Evolutionary conservation across 1,140 invertebrate species (phyloP).

Genomic region (Neodiprion virginianus): DNA sequence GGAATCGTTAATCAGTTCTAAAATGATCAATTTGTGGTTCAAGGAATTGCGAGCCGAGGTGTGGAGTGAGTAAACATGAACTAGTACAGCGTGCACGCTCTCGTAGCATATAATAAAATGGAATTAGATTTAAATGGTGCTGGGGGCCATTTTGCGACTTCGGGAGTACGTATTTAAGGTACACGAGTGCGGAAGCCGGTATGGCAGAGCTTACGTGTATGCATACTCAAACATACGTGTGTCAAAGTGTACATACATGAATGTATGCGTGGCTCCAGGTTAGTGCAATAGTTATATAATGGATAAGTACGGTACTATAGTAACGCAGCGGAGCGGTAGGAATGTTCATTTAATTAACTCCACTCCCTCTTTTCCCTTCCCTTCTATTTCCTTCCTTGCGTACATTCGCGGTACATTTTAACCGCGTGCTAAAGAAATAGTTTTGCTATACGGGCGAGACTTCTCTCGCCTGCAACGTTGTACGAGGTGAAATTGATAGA

Average conservation of each 20-base stretch:
- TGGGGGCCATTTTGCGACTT: neutral
- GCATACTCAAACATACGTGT: neutral
- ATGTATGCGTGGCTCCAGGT: neutral
- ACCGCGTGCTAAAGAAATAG: too few species aligned
- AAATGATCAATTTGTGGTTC: neutral
- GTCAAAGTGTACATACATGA: too few species aligned
- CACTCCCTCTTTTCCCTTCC: neutral
- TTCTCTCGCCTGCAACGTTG: too few species aligned
- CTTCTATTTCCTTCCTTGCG: neutral
- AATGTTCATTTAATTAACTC: constrained; percentile 17
- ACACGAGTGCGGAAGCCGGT: neutral
- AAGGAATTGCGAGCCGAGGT: neutral
- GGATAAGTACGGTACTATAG: neutral
- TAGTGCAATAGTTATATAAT: constrained; percentile 9
- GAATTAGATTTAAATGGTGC: neutral
- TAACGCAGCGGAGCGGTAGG: neutral
- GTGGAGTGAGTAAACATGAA: neutral
- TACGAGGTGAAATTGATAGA: too few species aligned
- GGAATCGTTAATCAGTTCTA: neutral
- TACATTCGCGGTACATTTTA: neutral
- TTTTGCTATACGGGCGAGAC: too few species aligned
- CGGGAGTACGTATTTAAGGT: neutral
- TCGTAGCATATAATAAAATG: neutral
- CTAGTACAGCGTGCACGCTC: neutral
- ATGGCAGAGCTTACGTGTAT: neutral